A percentile compares a stretch with the other conserved stretches of the same genome.
Evolutionary conservation across 2,797 vertebrate species (phyloP).

Genomic region (Clangula hyemalis): DNA sequence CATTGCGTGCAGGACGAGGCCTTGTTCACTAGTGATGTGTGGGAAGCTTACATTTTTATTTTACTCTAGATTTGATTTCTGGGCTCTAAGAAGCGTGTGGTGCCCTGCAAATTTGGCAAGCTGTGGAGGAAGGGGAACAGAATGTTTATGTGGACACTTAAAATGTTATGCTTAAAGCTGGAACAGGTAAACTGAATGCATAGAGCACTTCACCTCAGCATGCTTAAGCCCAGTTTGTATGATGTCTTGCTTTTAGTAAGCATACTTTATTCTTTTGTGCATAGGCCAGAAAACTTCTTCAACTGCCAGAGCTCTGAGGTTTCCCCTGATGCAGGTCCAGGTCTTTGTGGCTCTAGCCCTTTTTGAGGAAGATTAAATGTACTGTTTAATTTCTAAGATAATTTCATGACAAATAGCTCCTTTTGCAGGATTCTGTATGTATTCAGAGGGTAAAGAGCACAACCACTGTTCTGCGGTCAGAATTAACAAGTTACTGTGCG

Average conservation of each 20-base stretch:
- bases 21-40: neutral
- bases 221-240: neutral
- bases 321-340: neutral
- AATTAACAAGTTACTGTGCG: neutral
- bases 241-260: neutral
- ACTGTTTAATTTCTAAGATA: neutral
- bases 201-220: fast-evolving
- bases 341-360: neutral
- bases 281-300: neutral
- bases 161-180: neutral
- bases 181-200: neutral
- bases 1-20: neutral
- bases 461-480: neutral
- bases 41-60: neutral
- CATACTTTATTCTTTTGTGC: neutral
- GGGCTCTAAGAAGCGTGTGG: neutral
- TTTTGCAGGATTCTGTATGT: neutral
- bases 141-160: fast-evolving
- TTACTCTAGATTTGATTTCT: fast-evolving
- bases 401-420: neutral
- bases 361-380: neutral
- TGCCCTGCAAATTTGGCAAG: neutral
- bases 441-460: neutral
- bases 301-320: neutral
- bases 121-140: neutral